phyloP scores from a whole-genome alignment of 2,797 vertebrate species.

The Sebastes hubbsi region DNA sequence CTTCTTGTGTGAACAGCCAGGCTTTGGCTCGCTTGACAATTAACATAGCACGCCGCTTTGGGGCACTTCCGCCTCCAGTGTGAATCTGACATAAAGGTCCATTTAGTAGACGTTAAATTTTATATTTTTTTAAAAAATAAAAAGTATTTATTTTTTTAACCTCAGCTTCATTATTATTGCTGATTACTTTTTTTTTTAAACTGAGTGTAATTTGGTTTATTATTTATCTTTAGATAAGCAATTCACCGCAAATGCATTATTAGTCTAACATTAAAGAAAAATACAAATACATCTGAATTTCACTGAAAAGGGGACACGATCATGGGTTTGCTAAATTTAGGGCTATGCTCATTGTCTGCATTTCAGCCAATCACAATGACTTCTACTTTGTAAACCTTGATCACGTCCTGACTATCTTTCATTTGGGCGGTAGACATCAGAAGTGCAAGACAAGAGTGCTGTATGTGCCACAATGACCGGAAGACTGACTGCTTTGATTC shows the following conservation, averaged over 20 bases:
- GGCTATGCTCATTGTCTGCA: neutral
- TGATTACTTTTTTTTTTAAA: no score
- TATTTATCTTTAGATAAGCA: no score
- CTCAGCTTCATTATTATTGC: neutral
- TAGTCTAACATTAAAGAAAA: no score
- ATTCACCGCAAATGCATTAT: no score
- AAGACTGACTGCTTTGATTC: neutral
- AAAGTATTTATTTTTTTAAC: neutral
- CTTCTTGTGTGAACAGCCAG: no score
- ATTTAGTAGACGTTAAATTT: no score
- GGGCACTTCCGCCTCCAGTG: no score
- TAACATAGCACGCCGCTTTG: no score
- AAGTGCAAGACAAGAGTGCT: neutral
- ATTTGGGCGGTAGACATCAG: neutral
- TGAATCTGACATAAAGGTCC: no score
- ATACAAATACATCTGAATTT: no score
- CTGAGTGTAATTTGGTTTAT: accelerated
- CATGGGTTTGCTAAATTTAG: neutral
- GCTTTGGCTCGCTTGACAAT: no score
- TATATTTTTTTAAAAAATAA: no score
- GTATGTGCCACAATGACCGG: neutral
- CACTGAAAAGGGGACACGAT: neutral
- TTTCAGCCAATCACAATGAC: neutral
- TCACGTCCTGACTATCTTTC: neutral
- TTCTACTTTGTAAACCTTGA: neutral